Evolutionary conservation across 2,797 vertebrate species (phyloP).

Genomic region (Acridotheres tristis): DNA sequence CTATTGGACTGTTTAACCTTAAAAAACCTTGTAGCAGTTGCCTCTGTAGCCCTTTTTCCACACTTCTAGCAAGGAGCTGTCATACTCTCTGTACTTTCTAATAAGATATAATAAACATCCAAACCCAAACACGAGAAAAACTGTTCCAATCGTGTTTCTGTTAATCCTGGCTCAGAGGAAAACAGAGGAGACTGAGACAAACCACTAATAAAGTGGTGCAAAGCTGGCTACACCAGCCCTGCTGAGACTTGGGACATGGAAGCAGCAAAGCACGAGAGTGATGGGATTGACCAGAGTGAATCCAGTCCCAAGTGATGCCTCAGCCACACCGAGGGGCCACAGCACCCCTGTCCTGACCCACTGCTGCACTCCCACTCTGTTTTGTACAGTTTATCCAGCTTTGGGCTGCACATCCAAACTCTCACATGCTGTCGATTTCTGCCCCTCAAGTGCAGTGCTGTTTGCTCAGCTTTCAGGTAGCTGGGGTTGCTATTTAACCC

Average conservation of each 20-base stretch:
- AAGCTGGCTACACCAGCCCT: neutral
- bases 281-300: neutral
- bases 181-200: too few species aligned
- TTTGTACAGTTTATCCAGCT: neutral
- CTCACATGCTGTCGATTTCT: neutral
- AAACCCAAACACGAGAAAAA: too few species aligned
- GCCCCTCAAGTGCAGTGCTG: neutral
- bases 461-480: neutral
- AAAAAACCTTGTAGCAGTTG: too few species aligned
- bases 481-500: neutral
- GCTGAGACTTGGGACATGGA: neutral
- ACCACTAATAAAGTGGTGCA: too few species aligned
- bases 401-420: neutral
- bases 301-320: neutral
- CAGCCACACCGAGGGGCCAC: fast-evolving
- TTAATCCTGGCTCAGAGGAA: too few species aligned
- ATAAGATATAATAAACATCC: too few species aligned
- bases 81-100: too few species aligned
- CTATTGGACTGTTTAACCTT: too few species aligned
- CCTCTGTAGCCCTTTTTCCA: too few species aligned
- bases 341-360: fast-evolving
- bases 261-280: neutral
- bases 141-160: too few species aligned
- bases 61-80: too few species aligned
- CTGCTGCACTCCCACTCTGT: neutral